phyloP scores from a whole-genome alignment of 2,797 vertebrate genomes.

The Coccyzus lansbergi region DNA sequence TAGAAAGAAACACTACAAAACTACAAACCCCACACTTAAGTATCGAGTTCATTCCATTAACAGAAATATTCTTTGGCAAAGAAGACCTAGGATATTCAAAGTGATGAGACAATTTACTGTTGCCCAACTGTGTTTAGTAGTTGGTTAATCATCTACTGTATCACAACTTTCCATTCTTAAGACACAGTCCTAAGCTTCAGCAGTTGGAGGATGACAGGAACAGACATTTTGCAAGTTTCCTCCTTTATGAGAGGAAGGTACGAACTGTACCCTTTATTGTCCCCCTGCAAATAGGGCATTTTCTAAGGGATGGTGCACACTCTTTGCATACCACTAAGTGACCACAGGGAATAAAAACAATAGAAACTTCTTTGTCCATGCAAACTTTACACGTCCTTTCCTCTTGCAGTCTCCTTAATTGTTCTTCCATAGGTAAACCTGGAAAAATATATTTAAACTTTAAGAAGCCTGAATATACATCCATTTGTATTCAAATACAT shows the following conservation, averaged over 20 bases:
- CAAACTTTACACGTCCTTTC: conserved; percentile 98
- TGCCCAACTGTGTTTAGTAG: neutral
- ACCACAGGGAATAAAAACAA: conserved; percentile 98
- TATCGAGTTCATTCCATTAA: neutral
- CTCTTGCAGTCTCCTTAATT: conserved; percentile 92
- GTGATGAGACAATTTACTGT: neutral
- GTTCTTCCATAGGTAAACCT: conserved; percentile 97
- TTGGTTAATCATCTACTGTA: neutral
- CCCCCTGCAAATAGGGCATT: conserved; percentile 96
- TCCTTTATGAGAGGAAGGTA: conserved; percentile 90
- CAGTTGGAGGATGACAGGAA: neutral
- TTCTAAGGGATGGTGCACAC: conserved; percentile 93
- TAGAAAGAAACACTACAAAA: neutral
- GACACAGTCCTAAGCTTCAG: neutral
- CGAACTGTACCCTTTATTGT: conserved; percentile 96
- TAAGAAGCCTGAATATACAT: neutral
- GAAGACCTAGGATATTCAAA: neutral
- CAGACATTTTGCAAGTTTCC: neutral
- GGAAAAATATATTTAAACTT: neutral
- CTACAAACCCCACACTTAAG: neutral
- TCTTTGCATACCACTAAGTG: conserved; percentile 98
- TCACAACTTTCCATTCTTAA: neutral
- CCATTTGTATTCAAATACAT: neutral
- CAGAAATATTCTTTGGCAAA: neutral
- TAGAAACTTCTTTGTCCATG: conserved; percentile 98